Evolutionary conservation across 2,888 invertebrate genomes (phyloP).

Genomic region (Nephrotoma appendiculata): DNA sequence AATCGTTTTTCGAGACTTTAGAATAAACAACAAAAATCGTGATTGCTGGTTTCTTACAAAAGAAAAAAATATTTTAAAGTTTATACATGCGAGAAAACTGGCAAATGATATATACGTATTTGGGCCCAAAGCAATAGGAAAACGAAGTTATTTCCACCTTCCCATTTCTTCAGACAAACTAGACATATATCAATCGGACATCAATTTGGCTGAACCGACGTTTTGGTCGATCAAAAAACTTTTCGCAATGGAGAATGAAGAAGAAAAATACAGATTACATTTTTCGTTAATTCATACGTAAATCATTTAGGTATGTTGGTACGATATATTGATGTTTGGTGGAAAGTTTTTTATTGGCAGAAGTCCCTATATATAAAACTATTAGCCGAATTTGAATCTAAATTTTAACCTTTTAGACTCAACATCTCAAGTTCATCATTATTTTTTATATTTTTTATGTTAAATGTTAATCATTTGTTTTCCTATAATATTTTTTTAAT

Average conservation of each 20-base stretch:
- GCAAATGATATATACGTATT: background rate
- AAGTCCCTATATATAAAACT: too few species aligned
- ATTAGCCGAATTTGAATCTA: too few species aligned
- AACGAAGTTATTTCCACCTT: background rate
- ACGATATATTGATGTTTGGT: too few species aligned
- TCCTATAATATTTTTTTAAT: too few species aligned
- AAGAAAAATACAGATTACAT: background rate
- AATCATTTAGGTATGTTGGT: background rate
- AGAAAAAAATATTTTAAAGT: background rate
- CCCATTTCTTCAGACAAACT: background rate
- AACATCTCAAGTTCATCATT: too few species aligned
- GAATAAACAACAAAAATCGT: background rate
- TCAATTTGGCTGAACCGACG: background rate
- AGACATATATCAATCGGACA: background rate
- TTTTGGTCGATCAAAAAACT: background rate
- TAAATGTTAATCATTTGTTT: too few species aligned
- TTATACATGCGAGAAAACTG: background rate
- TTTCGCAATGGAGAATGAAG: slow-evolving; percentile 1
- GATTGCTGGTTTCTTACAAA: background rate
- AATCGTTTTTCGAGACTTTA: background rate
- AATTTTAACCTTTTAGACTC: too few species aligned
- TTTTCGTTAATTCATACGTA: background rate
- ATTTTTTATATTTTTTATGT: too few species aligned
- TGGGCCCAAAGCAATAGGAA: background rate
- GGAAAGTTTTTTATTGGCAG: too few species aligned